Base-by-base conservation (phyloP, 2,888 invertebrate genomes). In the Julus scanicus region DNA sequence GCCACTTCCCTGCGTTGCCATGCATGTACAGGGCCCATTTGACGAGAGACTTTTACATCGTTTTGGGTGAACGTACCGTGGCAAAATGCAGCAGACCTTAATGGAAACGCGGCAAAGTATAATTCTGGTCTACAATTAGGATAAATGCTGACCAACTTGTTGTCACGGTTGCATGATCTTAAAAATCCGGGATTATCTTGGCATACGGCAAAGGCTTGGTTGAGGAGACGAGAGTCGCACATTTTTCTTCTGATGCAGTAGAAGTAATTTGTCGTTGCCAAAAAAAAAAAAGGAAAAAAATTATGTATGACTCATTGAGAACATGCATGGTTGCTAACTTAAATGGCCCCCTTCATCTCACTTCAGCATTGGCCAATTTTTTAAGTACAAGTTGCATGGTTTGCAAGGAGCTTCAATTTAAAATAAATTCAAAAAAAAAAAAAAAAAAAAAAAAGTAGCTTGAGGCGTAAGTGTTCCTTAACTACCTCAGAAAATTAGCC, bases 321-420 rank as follows among this genome's bases (percentile, higher is more conserved):
- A 37, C 80, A 80, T 80, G 80, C 80, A 80, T 80, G 37, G 80
- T 80, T 80, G 80, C 80, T 80, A 39, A 15, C 80, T 80, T 80
- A 80, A 80, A 80, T 39, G 80, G 80, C 80, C 80, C 80, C 80
- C 80, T 80, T 80, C 80, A 80, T 80, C 80, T 80, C 80, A 80
- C 80, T 80, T 80, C 13, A 37, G 37, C 80, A 80, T 80, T 80
- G 80, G 80, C 80, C 80, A 39, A 2, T 80, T 80, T 29, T 29
- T 80, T 80, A 80, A 80, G 80, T 80, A 80, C 80, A 39, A 80
- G 80, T 29, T 37, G 80, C 80, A 37, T 37, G 2, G 80, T 4
- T 29, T 80, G 80, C 80, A 80, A 80, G 80, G 37, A 37, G 29
- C 80, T 29, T 37, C 29, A 39, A 80, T 20, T 20, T 63, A 37